A percentile compares a stretch with the other conserved stretches of the same genome.
Evolutionary conservation across 2,113 vertebrate genomes (phyloP).

Genomic region (Microcebus griseorufus): DNA sequence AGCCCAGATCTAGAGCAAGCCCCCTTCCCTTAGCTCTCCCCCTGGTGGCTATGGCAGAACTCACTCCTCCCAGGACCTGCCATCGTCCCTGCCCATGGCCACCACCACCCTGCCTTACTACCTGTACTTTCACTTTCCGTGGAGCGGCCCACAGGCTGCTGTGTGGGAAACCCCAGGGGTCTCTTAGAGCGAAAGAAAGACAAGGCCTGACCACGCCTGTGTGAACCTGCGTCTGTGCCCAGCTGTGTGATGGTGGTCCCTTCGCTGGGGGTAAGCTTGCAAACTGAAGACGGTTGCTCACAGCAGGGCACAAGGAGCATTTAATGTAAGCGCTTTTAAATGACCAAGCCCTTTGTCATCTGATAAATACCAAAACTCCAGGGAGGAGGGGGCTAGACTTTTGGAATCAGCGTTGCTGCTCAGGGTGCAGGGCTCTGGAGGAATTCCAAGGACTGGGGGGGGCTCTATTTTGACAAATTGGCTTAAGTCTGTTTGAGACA

Average conservation of each 20-base stretch:
- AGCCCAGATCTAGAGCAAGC: background rate
- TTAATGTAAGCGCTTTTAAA: conserved; percentile 54
- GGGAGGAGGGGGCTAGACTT: background rate
- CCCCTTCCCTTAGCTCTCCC: background rate
- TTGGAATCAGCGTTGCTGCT: background rate
- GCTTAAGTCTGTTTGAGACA: background rate
- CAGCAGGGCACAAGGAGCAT: background rate
- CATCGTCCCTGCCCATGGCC: background rate
- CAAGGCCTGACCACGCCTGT: fast-evolving
- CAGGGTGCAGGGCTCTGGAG: background rate
- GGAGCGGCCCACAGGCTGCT: background rate
- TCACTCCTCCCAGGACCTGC: fast-evolving
- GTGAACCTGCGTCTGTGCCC: background rate
- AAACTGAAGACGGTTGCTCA: background rate
- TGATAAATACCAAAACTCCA: conserved; percentile 49
- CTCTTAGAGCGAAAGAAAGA: background rate
- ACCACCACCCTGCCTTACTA: too few relatives aligned
- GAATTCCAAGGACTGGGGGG: background rate
- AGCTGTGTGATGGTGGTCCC: background rate
- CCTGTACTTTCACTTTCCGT: background rate
- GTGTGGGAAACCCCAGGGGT: background rate
- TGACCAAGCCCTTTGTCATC: conserved; percentile 55
- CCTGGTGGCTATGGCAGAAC: background rate
- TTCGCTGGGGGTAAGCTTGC: conserved; percentile 15
- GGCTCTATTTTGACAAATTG: conserved; percentile 34